Evolutionary conservation across 2,888 invertebrate species (phyloP), one percentile per base, ranked within the genome.

Genomic region (Temnothorax rugatulus): DNA sequence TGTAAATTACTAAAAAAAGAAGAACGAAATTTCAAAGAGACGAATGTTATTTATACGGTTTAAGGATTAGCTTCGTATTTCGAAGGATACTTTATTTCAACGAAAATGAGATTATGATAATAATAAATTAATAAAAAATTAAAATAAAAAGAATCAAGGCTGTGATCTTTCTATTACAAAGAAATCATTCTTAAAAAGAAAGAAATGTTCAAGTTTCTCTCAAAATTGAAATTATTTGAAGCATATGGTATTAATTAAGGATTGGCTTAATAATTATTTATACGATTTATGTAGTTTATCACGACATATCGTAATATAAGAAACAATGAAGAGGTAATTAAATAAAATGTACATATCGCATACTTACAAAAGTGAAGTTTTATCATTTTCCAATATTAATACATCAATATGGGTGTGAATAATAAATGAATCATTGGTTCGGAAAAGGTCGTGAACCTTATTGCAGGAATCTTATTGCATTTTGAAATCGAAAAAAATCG

Each of bases 231-330:
- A 8, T 69, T 29, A 50, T 69, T 69, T 21, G 4, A 64, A 13
- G 1, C 4, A 1, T 15, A 21, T 13, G 7, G 18, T 50, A 41
- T 25, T 25, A 44, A 25, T 50, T 15, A 38, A 44, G 3, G 15
- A 25, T 41, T 54, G 25, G 18, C 15, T 47, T 73, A 41, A 41
- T 57, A 50, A 69, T 69, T 38, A n/a, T 41, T 50, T 7, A 38
- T 25, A 68, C 8, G 15, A 66, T 66, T 64, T 68, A 68, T 18
- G 5, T 25, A 57, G 9, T 71, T 71, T 38, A 71, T 38, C 2
- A 15, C 25, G 21, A 38, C n/a, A 8, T 52, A n/a, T 34, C 0
- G 7, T n/a, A 41, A 52, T 15, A 4, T 8, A 29, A 25, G 13
- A 21, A 41, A 73, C 13, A 21, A 44, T 57, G 25, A 73, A 41